Base-by-base conservation (phyloP, 2,797 vertebrate genomes). In the Acipenser transmontanus region DNA sequence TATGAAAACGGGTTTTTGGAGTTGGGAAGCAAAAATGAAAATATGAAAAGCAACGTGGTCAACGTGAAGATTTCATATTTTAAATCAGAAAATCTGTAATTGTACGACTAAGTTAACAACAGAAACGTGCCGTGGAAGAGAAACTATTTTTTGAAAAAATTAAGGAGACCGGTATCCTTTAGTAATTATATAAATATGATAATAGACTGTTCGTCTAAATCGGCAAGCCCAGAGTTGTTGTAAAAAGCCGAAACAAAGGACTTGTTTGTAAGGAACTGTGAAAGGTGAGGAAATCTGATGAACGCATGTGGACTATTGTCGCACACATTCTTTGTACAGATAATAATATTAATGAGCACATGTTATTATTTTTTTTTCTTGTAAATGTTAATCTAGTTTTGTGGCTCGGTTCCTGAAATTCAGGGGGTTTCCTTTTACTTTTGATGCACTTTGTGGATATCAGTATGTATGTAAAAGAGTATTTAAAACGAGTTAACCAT, bases 371-470 rank as follows among this genome's bases (percentile, higher is more conserved):
- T 88, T 87, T 79, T 75, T 79, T 75, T 87, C 85, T 87, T 97
- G 93, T 98, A 95, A 95, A 94, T 96, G 93, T 97, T 93, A 84
- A 83, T 86, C 84, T 88, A 83, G 88, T 92, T 91, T 92, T 85
- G 91, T 95, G 94, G 87, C 91, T 85, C 79, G 88, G 92, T 92
- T 94, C 94, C 95, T 95, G 94, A 93, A 95, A 93, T 93, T 95
- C 95, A 95, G 94, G 95, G 93, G 93, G 82, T 91, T 81, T 78
- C 81, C 86, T 89, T 83, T 92, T 93, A 91, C 92, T 96, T 98
- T 97, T 85, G 91, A 97, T 94, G 96, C 97, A 99, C 97, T 98
- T 99, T 98, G 97, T 99, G 95, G 93, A 98, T 96, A 90, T 93
- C 91, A 85, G 88, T 93, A 95, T 99, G 96, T 98, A 96, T 94